Conservation (phyloP, 2,888 invertebrate genomes). For the Drepanosiphum platanoidis region DNA sequence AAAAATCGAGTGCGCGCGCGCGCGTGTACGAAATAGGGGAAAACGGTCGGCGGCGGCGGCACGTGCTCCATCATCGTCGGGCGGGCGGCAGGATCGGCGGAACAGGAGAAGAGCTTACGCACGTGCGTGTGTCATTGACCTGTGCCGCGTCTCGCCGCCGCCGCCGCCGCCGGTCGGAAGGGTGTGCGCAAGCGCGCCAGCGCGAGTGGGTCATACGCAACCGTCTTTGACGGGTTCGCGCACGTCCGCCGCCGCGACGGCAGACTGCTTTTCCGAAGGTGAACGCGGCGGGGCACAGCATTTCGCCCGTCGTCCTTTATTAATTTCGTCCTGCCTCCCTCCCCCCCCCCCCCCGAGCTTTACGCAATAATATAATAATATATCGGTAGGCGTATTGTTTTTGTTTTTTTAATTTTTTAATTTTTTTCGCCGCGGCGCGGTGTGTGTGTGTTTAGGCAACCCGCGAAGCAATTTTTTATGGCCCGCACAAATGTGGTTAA, state of each 20-base stretch:
- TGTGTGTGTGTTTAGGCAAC: too few species aligned
- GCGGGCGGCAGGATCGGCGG: neutral
- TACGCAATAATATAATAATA: too few species aligned
- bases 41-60: neutral
- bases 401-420: too few species aligned
- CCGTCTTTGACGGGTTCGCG: constrained; percentile 49
- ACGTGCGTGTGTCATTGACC: constrained; percentile 62
- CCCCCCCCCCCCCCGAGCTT: neutral
- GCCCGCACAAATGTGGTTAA: too few species aligned
- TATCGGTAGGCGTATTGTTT: too few species aligned
- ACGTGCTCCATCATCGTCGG: constrained; percentile 41
- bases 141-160: constrained; percentile 17
- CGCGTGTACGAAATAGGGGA: neutral
- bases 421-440: too few species aligned
- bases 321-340: neutral
- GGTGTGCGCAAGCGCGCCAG: constrained; percentile 18
- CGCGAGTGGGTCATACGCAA: constrained; percentile 59
- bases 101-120: constrained; percentile 9
- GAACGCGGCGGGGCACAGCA: neutral
- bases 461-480: too few species aligned
- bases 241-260: constrained; percentile 35
- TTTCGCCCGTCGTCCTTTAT: neutral
- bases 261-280: neutral
- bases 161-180: neutral
- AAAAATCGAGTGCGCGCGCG: neutral